Percentiles rank a stretch among this genome's conserved stretches.
Conservation (phyloP, 1,140 invertebrate species). For the Episyrphus balteatus region DNA sequence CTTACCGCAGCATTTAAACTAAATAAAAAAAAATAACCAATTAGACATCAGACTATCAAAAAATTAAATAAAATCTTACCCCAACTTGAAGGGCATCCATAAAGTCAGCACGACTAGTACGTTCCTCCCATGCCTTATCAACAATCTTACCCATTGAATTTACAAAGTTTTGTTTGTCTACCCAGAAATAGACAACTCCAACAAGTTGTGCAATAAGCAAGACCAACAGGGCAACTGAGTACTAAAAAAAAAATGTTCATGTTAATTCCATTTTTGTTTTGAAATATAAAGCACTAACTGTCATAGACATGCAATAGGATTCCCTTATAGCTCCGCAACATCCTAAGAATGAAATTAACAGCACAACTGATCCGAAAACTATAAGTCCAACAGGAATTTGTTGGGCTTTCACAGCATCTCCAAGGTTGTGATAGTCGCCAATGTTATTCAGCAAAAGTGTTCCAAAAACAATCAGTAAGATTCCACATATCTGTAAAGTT, state of each 20-base stretch:
- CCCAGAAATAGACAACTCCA: constrained; percentile 47
- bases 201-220: constrained; percentile 53
- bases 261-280: background rate
- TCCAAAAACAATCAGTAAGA: constrained; percentile 48
- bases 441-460: constrained; percentile 43
- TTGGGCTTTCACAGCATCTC: constrained; percentile 40
- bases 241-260: constrained; percentile 37
- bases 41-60: background rate
- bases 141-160: constrained; percentile 37
- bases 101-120: constrained; percentile 10
- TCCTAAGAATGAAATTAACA: constrained; percentile 70
- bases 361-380: constrained; percentile 58
- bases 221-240: constrained; percentile 50
- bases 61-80: background rate
- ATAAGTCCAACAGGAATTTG: constrained; percentile 54
- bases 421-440: constrained; percentile 37
- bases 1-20: constrained; percentile 46
- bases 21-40: constrained; percentile 5
- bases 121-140: constrained; percentile 26
- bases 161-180: constrained; percentile 31
- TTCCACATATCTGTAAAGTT: constrained; percentile 47
- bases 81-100: constrained; percentile 28
- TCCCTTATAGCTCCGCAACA: constrained; percentile 76
- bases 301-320: constrained; percentile 70
- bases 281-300: constrained; percentile 39